Evolutionary conservation across 2,113 vertebrate species (phyloP).

Genomic region (Cinclus mexicanus): DNA sequence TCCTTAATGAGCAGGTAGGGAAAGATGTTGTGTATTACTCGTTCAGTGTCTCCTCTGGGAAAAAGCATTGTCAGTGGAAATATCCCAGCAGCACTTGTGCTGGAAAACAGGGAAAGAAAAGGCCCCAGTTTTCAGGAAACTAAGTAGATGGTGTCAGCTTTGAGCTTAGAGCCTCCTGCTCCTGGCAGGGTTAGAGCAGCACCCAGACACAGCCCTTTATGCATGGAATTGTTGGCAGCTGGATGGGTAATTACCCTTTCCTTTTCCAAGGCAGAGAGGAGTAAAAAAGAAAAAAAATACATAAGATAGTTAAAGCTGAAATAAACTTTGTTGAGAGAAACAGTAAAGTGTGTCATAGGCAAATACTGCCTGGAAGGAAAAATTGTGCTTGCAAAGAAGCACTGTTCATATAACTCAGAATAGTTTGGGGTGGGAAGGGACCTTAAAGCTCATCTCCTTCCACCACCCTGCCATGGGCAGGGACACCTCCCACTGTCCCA

Average conservation of each 20-base stretch:
- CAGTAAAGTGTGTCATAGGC: rapidly evolving
- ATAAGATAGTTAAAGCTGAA: not conserved
- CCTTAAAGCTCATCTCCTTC: not conserved
- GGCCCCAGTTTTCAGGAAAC: not conserved
- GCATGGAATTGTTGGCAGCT: not conserved
- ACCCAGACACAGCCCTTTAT: not conserved
- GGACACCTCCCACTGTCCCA: not conserved
- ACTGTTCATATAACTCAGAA: not conserved
- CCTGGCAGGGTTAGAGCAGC: not conserved
- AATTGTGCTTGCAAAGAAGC: not conserved
- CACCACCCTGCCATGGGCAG: not conserved
- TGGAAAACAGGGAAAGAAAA: not conserved
- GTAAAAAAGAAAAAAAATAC: not conserved
- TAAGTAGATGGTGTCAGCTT: not conserved
- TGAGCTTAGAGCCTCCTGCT: not conserved
- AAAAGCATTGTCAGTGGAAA: not conserved
- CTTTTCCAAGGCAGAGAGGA: not conserved
- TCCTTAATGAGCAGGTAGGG: conserved; percentile 4
- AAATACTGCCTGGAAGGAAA: not conserved
- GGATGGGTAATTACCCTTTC: not conserved
- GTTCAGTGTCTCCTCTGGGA: not conserved
- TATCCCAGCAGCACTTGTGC: not conserved
- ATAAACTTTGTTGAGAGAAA: not conserved
- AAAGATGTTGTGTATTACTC: not conserved
- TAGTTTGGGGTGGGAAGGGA: not conserved